phyloP scores from a whole-genome alignment of 2,888 invertebrate species.

The Belgica antarctica region DNA sequence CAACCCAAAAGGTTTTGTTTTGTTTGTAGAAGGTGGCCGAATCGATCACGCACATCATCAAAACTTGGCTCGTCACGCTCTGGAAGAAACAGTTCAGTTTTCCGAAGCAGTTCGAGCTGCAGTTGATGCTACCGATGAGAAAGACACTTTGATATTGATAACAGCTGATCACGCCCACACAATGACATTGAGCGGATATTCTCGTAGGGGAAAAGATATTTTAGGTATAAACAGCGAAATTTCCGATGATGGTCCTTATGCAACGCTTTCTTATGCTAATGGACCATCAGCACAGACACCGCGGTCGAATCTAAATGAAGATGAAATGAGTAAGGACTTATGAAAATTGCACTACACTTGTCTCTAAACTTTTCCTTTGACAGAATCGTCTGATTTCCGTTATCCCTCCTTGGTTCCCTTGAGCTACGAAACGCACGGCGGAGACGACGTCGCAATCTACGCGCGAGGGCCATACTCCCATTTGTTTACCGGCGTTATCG shows the following conservation, averaged over 20 bases:
- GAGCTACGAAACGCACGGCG: slow-evolving; percentile 68
- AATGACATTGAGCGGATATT: slow-evolving; percentile 63
- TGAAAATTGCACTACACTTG: background rate
- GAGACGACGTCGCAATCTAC: slow-evolving; percentile 77
- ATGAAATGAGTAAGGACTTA: slow-evolving; percentile 45
- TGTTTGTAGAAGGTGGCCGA: slow-evolving; percentile 66
- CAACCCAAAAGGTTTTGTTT: slow-evolving; percentile 61
- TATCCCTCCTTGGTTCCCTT: slow-evolving; percentile 64
- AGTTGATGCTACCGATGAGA: slow-evolving; percentile 57
- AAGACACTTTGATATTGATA: slow-evolving; percentile 72
- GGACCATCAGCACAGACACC: slow-evolving; percentile 60
- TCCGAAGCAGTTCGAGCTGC: slow-evolving; percentile 64
- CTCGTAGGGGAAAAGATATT: slow-evolving; percentile 55
- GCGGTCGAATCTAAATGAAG: slow-evolving; percentile 4
- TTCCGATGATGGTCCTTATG: slow-evolving; percentile 58
- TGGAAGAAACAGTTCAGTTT: slow-evolving; percentile 76
- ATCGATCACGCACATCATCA: slow-evolving; percentile 78
- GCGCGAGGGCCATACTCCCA: slow-evolving; percentile 78
- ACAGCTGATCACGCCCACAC: slow-evolving; percentile 72
- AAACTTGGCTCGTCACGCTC: slow-evolving; percentile 63
- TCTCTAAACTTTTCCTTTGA: slow-evolving; percentile 6
- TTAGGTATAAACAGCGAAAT: slow-evolving; percentile 53
- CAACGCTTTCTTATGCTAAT: slow-evolving; percentile 71
- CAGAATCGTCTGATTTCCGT: slow-evolving; percentile 47
- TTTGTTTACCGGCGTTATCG: slow-evolving; percentile 74